Percentiles rank a stretch among this genome's conserved stretches.
Evolutionary conservation across 2,113 vertebrate species (phyloP).

Genomic region (Centropristis striata): DNA sequence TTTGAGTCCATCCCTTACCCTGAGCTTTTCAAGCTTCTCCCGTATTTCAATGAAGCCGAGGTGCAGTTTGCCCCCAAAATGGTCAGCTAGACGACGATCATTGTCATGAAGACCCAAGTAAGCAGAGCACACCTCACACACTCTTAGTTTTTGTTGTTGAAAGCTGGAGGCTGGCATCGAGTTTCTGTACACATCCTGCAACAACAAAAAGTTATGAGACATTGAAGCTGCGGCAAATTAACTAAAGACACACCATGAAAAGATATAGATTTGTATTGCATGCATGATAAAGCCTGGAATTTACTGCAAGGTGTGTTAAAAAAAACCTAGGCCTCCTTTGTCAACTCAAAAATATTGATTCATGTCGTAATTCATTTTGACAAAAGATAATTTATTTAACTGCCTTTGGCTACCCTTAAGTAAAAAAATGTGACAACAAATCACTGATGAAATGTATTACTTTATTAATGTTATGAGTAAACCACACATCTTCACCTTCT

Average conservation of each 20-base stretch:
- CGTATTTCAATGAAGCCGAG: constrained; percentile 99
- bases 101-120: constrained; percentile 99
- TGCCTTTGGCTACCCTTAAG: neutral
- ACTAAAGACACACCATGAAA: neutral
- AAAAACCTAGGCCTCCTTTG: neutral
- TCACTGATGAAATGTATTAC: neutral
- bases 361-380: neutral
- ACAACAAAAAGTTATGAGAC: constrained; percentile 3
- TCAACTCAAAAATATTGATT: neutral
- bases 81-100: constrained; percentile 96
- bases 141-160: constrained; percentile 97
- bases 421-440: neutral
- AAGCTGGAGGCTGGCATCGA: constrained; percentile 99
- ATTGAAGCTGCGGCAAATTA: neutral
- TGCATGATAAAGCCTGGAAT: neutral
- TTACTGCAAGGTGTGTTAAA: neutral
- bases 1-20: constrained; percentile 84
- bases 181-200: constrained; percentile 97
- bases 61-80: constrained; percentile 98
- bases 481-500: neutral
- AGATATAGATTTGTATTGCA: neutral
- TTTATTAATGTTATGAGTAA: neutral
- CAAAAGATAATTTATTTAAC: neutral
- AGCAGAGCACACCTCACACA: constrained; percentile 98
- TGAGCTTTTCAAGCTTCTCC: constrained; percentile 97